These are phyloP conservation scores for Danaus chrysippus DNA, from an alignment of 2,888 invertebrate genomes.

Conservation along the genomic window DNA sequence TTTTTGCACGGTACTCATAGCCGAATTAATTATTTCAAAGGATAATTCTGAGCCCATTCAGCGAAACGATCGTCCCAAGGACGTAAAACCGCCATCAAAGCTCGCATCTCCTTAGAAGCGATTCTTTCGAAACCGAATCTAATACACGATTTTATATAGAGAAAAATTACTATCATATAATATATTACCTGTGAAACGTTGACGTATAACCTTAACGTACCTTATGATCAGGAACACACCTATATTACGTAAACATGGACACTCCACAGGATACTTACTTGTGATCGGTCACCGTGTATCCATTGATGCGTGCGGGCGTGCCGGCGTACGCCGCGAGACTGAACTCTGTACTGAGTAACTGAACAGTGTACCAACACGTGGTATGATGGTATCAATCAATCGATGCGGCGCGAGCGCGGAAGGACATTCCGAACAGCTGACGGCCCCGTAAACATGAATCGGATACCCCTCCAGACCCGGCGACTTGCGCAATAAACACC, in stretches of 20 bases:
- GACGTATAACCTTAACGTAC: too few relatives aligned
- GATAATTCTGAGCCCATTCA: not conserved
- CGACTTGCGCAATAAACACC: slow-evolving; percentile 33
- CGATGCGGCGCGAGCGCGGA: slow-evolving; percentile 70
- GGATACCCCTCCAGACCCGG: slow-evolving; percentile 42
- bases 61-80: not conserved
- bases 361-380: slow-evolving; percentile 34
- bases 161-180: too few relatives aligned
- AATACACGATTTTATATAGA: not conserved
- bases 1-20: not conserved
- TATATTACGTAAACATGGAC: slow-evolving; percentile 66
- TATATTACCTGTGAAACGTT: too few relatives aligned
- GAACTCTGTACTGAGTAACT: slow-evolving; percentile 9
- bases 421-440: slow-evolving; percentile 76
- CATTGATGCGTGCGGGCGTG: slow-evolving; percentile 65
- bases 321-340: slow-evolving; percentile 65
- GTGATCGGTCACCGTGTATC: slow-evolving; percentile 64
- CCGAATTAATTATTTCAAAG: not conserved
- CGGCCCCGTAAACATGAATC: slow-evolving; percentile 76
- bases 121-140: not conserved
- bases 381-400: slow-evolving; percentile 71
- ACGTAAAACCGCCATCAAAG: not conserved
- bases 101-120: not conserved
- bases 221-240: slow-evolving; percentile 38
- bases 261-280: slow-evolving; percentile 43